phyloP scores from a whole-genome alignment of 2,113 vertebrate species.

The Scartelaos histophorus region DNA sequence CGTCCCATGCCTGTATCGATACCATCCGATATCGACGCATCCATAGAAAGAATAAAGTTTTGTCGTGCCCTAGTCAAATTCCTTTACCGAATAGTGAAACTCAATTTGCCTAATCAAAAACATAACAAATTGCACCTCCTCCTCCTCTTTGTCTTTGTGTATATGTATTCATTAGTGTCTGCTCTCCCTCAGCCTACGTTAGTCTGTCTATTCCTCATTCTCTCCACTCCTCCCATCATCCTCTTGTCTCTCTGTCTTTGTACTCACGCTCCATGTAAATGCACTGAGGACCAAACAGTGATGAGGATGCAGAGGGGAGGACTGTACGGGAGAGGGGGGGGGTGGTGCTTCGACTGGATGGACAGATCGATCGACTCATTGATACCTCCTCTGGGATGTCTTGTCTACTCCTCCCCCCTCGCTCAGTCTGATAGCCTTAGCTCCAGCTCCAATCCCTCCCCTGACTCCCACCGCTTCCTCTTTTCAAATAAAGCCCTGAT shows the following conservation, averaged over 20 bases:
- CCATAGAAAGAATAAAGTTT: too few relatives aligned
- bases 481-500: conserved; percentile 5
- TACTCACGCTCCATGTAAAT: conserved; percentile 24
- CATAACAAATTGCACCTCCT: not conserved
- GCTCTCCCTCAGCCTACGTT: not conserved
- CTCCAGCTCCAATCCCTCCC: conserved; percentile 18
- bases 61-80: too few relatives aligned
- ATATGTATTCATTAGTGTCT: not conserved
- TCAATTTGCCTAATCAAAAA: too few relatives aligned
- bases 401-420: conserved; percentile 22
- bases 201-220: too few relatives aligned
- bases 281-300: conserved; percentile 15
- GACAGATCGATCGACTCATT: conserved; percentile 59
- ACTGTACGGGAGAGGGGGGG: conserved; percentile 20
- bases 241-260: not conserved
- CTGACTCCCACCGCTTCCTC: conserved; percentile 10
- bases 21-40: too few relatives aligned
- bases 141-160: not conserved
- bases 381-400: conserved; percentile 56
- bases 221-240: not conserved
- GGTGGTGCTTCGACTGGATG: conserved; percentile 44
- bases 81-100: too few relatives aligned
- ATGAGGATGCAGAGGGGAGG: conserved; percentile 37
- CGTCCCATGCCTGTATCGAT: too few relatives aligned
- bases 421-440: conserved; percentile 51